These are phyloP conservation scores for Drosophila dives DNA, from an alignment of 2,888 invertebrate species.

Conservation along the genomic window DNA sequence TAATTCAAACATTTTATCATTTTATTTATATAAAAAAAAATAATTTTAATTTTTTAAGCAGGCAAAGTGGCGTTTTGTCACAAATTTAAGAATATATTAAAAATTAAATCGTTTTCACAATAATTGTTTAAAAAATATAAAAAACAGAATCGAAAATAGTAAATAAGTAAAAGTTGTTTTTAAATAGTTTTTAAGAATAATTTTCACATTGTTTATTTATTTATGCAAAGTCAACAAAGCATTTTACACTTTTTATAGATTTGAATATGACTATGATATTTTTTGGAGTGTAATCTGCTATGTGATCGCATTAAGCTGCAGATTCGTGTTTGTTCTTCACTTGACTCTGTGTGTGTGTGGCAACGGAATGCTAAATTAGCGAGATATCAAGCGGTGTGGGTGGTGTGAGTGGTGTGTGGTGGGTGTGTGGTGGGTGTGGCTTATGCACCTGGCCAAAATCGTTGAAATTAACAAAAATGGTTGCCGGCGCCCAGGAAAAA, in stretches of 20 bases:
- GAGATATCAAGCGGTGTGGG: neutral
- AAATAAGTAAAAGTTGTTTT: neutral
- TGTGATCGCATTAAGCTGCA: conserved; percentile 59
- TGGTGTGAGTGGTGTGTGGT: neutral
- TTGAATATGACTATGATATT: neutral
- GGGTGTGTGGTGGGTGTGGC: neutral
- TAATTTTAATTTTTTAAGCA: no score
- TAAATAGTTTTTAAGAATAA: no score
- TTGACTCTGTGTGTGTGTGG: conserved; percentile 42
- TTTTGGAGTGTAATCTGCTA: conserved; percentile 28
- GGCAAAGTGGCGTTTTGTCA: no score
- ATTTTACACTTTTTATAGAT: neutral
- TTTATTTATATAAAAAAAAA: no score
- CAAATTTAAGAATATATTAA: no score
- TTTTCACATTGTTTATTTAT: no score
- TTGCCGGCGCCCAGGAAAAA: conserved; percentile 10
- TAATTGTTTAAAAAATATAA: neutral
- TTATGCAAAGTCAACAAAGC: neutral
- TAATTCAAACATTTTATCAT: no score
- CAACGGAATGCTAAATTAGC: conserved; percentile 72
- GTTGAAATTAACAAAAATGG: conserved; percentile 42
- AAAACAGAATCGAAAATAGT: neutral
- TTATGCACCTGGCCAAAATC: conserved; percentile 24
- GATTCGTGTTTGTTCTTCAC: conserved; percentile 57
- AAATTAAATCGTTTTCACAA: neutral